These are phyloP conservation scores for Sylvicapra grimmia DNA, from an alignment of 2,113 vertebrate species.

Conservation along the genomic window DNA sequence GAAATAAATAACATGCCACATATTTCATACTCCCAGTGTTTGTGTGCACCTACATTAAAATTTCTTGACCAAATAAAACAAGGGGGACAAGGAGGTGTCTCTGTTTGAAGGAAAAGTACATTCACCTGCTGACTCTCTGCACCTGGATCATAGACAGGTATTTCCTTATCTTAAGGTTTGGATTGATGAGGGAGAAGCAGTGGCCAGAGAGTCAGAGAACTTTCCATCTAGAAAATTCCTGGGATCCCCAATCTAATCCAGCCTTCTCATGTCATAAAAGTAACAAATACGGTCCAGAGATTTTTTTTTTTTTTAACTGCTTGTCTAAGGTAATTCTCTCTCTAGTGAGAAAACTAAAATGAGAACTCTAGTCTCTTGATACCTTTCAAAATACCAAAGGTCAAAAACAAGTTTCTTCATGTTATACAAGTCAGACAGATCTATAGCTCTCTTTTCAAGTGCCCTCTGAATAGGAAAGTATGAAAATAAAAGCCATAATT, in stretches of 20 bases:
- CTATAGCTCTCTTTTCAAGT: not conserved
- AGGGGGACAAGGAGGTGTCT: not conserved
- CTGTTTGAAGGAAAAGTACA: not conserved
- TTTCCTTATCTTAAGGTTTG: not conserved
- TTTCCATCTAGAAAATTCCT: not conserved
- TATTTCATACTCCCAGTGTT: not conserved
- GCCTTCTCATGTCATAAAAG: not conserved
- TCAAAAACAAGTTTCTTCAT: not conserved
- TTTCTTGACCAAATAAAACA: constrained; percentile 35
- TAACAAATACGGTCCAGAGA: not conserved
- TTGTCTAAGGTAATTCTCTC: not conserved
- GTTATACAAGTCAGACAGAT: constrained; percentile 9
- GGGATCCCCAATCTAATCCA: not conserved
- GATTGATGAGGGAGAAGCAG: not conserved
- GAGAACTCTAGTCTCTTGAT: not conserved
- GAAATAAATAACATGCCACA: not conserved
- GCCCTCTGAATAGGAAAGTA: not conserved
- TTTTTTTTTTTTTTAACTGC: not conserved
- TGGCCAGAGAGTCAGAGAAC: not conserved
- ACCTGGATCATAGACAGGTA: not conserved
- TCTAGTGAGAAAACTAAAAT: not conserved
- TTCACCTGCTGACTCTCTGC: not conserved
- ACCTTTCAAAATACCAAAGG: not conserved
- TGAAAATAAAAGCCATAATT: not conserved
- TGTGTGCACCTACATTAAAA: not conserved